A percentile compares a stretch with the other conserved stretches of the same genome.
These are phyloP conservation scores for Schrankia costaestrigalis DNA, from an alignment of 2,888 invertebrate species.

Conservation along the genomic window DNA sequence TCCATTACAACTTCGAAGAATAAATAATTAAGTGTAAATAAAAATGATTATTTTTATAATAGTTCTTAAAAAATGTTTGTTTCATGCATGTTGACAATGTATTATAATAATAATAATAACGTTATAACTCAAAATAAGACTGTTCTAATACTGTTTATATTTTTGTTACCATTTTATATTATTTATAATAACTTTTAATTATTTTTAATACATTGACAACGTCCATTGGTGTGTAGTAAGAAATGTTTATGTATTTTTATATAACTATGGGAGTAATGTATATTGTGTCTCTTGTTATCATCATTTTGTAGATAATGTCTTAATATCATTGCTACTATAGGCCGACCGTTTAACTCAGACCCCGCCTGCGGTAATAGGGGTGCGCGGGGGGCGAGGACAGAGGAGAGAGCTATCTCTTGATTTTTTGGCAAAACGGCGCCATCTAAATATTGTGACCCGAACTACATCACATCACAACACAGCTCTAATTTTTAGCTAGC, in stretches of 20 bases:
- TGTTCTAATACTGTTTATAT: constrained; percentile 17
- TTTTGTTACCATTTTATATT: constrained; percentile 35
- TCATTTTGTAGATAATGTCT: no score
- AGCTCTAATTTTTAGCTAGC: no score
- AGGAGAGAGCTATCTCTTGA: no score
- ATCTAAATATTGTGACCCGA: no score
- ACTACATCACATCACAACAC: no score
- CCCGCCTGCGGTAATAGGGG: no score
- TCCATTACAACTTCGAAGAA: constrained; percentile 22
- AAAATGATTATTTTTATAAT: constrained; percentile 7
- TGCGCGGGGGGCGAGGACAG: no score
- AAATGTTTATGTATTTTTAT: not conserved
- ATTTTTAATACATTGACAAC: constrained; percentile 56
- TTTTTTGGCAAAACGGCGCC: no score
- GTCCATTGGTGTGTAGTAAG: constrained; percentile 35
- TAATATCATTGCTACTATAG: no score
- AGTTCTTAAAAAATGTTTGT: constrained; percentile 2
- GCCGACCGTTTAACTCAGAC: no score
- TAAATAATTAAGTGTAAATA: constrained; percentile 27
- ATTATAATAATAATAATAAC: constrained; percentile 33
- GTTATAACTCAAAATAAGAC: constrained; percentile 20
- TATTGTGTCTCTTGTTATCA: not conserved
- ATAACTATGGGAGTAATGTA: not conserved
- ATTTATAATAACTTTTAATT: constrained; percentile 21
- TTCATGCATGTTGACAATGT: constrained; percentile 68